phyloP scores from a whole-genome alignment of 2,888 invertebrate genomes.

The Polydrusus pterygomalis region DNA sequence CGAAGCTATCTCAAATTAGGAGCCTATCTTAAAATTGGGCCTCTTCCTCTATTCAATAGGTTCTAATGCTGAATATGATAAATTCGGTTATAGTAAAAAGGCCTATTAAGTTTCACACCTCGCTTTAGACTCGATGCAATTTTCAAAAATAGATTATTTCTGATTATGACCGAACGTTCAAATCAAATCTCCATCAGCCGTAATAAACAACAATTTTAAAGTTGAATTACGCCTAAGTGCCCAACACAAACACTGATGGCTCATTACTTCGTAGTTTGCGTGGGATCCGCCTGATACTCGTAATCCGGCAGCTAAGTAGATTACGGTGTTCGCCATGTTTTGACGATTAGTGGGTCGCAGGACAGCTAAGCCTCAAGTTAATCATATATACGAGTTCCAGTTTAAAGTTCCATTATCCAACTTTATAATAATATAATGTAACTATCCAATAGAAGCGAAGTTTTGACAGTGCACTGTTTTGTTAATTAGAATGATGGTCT shows the following conservation, averaged over 20 bases:
- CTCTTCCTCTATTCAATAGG: too few relatives aligned
- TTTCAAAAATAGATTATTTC: neutral
- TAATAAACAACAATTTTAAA: slow-evolving; percentile 23
- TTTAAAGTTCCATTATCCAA: slow-evolving; percentile 22
- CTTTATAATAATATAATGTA: slow-evolving; percentile 19
- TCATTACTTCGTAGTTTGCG: slow-evolving; percentile 57
- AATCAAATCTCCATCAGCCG: slow-evolving; percentile 13
- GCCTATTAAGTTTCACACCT: too few relatives aligned
- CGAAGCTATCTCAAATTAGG: too few relatives aligned
- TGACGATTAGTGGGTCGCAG: slow-evolving; percentile 64
- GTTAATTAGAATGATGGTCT: neutral
- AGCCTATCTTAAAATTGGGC: too few relatives aligned
- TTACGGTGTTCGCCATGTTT: slow-evolving; percentile 67
- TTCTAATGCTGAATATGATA: too few relatives aligned
- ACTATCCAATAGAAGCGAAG: slow-evolving; percentile 4
- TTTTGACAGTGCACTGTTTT: slow-evolving; percentile 4
- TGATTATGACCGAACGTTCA: neutral
- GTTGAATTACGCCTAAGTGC: slow-evolving; percentile 20
- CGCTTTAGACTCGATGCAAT: too few relatives aligned
- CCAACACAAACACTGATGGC: slow-evolving; percentile 33
- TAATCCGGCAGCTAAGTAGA: slow-evolving; percentile 69
- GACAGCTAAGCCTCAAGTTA: slow-evolving; percentile 45
- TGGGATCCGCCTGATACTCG: slow-evolving; percentile 64
- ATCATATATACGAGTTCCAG: slow-evolving; percentile 29
- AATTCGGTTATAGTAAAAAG: too few relatives aligned